phyloP scores from a whole-genome alignment of 2,888 invertebrate species.

The Limnephilus lunatus region DNA sequence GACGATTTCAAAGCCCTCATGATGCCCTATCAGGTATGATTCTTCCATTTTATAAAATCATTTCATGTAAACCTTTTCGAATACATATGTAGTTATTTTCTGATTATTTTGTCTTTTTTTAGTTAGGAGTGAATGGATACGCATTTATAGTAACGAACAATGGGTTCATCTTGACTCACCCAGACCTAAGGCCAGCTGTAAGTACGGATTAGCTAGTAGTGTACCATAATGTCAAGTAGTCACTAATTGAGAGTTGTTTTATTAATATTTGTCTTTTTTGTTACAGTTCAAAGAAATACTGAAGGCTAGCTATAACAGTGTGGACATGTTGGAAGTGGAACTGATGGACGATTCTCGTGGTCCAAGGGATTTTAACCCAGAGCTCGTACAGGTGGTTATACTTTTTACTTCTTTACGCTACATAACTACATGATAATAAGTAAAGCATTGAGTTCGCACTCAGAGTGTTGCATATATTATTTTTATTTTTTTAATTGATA shows the following conservation, averaged over 20 bases:
- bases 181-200: slow-evolving; percentile 95
- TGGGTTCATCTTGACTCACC: slow-evolving; percentile 96
- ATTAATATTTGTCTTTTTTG: slow-evolving; percentile 23
- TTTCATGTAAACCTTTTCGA: no score
- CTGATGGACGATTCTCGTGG: slow-evolving; percentile 88
- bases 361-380: slow-evolving; percentile 86
- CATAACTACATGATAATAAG: neutral
- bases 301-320: slow-evolving; percentile 97
- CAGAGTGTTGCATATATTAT: no score
- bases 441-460: no score
- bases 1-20: slow-evolving; percentile 93
- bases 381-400: slow-evolving; percentile 80
- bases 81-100: neutral
- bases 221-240: neutral
- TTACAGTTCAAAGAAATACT: slow-evolving; percentile 89
- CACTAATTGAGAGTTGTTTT: neutral
- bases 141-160: slow-evolving; percentile 98
- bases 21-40: slow-evolving; percentile 90
- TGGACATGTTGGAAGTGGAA: slow-evolving; percentile 97
- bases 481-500: no score
- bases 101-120: slow-evolving; percentile 59
- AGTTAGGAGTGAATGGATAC: slow-evolving; percentile 97
- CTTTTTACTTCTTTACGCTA: neutral
- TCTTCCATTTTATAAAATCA: neutral
- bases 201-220: slow-evolving; percentile 69